Evolutionary conservation across 2,888 invertebrate genomes (phyloP).

Genomic region (Eumacrocentrus americanus): DNA sequence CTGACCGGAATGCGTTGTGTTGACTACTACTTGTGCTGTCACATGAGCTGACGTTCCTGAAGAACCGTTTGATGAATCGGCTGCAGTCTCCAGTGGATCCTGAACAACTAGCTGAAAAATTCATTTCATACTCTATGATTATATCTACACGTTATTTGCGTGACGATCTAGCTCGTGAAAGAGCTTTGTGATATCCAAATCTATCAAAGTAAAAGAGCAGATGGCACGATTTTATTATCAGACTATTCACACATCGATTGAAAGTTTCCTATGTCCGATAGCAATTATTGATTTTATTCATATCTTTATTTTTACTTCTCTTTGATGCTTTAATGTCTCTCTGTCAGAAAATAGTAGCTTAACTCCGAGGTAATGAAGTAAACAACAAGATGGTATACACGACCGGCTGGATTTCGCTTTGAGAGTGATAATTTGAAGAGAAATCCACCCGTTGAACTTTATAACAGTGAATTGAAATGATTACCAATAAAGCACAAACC

Average conservation of each 20-base stretch:
- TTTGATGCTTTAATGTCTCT: too few species aligned
- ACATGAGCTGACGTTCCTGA: conserved; percentile 62
- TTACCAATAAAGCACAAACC: too few species aligned
- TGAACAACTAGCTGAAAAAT: conserved; percentile 57
- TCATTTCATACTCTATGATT: conserved; percentile 31
- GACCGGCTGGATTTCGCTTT: too few species aligned
- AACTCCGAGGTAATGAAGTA: too few species aligned
- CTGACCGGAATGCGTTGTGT: conserved; percentile 61
- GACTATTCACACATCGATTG: conserved; percentile 35
- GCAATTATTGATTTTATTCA: conserved; percentile 37
- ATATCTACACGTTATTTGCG: neutral
- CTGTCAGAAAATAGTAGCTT: too few species aligned
- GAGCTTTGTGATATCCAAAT: neutral
- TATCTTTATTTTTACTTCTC: neutral
- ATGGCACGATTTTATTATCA: conserved; percentile 42
- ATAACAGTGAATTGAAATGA: too few species aligned
- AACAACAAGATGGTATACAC: too few species aligned
- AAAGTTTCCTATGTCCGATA: conserved; percentile 33
- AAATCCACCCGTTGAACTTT: too few species aligned
- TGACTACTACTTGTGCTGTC: conserved; percentile 62
- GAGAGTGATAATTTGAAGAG: too few species aligned
- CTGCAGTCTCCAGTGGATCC: conserved; percentile 64
- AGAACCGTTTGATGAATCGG: conserved; percentile 68
- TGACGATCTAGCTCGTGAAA: neutral
- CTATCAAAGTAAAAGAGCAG: conserved; percentile 38